Evolutionary conservation across 2,888 invertebrate genomes (phyloP), one percentile per base, ranked within the genome.

Genomic region (Leptinotarsa juncta): DNA sequence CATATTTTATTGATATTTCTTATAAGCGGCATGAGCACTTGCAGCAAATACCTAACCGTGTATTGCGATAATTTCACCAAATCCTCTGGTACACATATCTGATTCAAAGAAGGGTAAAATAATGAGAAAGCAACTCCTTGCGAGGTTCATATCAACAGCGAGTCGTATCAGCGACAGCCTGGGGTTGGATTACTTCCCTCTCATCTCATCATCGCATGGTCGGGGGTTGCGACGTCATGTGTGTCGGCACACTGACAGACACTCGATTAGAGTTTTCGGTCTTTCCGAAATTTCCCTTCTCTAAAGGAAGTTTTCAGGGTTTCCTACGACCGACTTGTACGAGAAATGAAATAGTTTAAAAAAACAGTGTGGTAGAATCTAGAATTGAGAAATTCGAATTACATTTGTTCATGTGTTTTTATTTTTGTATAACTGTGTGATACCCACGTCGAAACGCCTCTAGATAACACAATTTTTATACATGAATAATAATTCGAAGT

Each of bases 141-240:
- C 75, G 75, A 51, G 74, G 76, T 78, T 77, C 77, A 79, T 81
- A 81, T 80, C 76, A 81, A 78, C 78, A 78, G 72, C 75, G 80
- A 78, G 75, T 77, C 72, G 73, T 77, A 79, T 79, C 81, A 81
- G 79, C 83, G 83, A 53, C 67, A 53, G 53, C 82, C 79, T 76
- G 70, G 81, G 81, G 82, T 81, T 83, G 84, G 85, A 85, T 85
- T 85, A 85, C 85, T 83, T 81, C 83, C 83, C 84, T 85, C 84
- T 84, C 84, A 83, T 83, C 84, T 84, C 84, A 82, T 85, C 81
- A 82, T 77, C 80, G 83, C 78, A 78, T 74, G 74, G 78, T 76
- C 76, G 79, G 81, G 79, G 79, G 82, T 77, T 79, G 78, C 73
- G 75, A 76, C 78, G 62, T 62, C 62, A 76, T 74, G 73, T 82